Percentiles rank a stretch among this genome's conserved stretches.
Conservation (phyloP, 2,888 invertebrate species). For the Entomobrya proxima region DNA sequence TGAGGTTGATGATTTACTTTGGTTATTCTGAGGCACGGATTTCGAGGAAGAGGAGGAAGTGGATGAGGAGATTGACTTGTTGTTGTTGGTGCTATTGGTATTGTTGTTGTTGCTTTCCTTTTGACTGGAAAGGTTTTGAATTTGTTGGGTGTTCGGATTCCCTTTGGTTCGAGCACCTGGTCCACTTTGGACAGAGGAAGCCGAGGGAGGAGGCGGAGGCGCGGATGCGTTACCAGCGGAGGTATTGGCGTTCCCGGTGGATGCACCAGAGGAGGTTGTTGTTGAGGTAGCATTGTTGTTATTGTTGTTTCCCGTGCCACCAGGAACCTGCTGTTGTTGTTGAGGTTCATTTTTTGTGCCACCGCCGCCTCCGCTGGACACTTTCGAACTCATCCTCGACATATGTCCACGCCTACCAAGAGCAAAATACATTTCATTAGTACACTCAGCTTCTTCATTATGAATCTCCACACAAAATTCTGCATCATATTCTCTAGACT, state of each 20-base stretch:
- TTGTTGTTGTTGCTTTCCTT: slow-evolving; percentile 60
- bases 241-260: slow-evolving; percentile 15
- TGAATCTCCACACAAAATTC: too few species aligned
- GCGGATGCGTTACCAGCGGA: slow-evolving; percentile 9
- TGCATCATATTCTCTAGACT: too few species aligned
- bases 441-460: neutral
- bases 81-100: slow-evolving; percentile 56
- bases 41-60: slow-evolving; percentile 62
- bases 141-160: slow-evolving; percentile 45
- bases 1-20: slow-evolving; percentile 68
- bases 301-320: slow-evolving; percentile 34
- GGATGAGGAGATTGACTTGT: slow-evolving; percentile 61
- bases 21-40: slow-evolving; percentile 71
- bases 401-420: slow-evolving; percentile 66
- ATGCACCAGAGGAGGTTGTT: slow-evolving; percentile 15
- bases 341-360: slow-evolving; percentile 60
- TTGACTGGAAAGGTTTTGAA: slow-evolving; percentile 57
- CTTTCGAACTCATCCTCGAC: slow-evolving; percentile 74
- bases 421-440: neutral
- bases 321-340: slow-evolving; percentile 43
- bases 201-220: slow-evolving; percentile 53
- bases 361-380: slow-evolving; percentile 69
- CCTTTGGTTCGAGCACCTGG: slow-evolving; percentile 59
- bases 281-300: slow-evolving; percentile 58
- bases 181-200: slow-evolving; percentile 60